Base-by-base conservation (phyloP, 2,888 invertebrate species). In the Pseudanteris insignis region DNA sequence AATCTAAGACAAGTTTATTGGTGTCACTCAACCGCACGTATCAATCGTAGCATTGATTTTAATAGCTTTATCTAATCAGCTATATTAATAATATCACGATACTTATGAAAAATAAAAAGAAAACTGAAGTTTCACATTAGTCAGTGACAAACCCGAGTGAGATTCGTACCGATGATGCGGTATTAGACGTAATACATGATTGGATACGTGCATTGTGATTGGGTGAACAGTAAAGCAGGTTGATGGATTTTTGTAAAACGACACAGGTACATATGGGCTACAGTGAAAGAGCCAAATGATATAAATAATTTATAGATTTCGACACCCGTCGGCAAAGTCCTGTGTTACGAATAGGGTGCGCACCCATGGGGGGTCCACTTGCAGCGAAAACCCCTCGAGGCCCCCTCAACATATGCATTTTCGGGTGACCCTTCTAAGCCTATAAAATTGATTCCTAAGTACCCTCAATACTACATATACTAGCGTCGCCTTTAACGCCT, bases 221-320 rank as follows among this genome's bases (percentile, higher is more conserved):
- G 34, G 3, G 1, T 59, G 51, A 51, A 54, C 59, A 47, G 48
- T 44, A 50, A 54, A 64, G 64, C 70, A 71, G 68, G 71, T 72
- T 69, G 66, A 67, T 67, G 53, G 53, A 63, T 54, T 51, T 65
- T 55, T 75, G 78, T 77, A 78, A 77, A 73, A 67, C 72, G 78
- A 78, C 75, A 77, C 78, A 78, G 77, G 78, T 77, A 78, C 78
- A 77, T 76, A 78, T 78, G 77, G 76, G 74, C 72, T 67, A 64
- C 67, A 63, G 66, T 76, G 76, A 78, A 78, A 76, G 73, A 76
- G 67, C 73, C 78, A 78, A 78, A 78, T 78, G 77, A 78, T 78
- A 78, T 78, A 78, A 78, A 78, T 78, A 78, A 78, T 78, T 78
- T 78, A 78, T 78, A 72, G 78, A 77, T 78, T 77, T 78, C 77